Base-by-base conservation (phyloP, 1,140 invertebrate species). In the Drosophila pruinosa region DNA sequence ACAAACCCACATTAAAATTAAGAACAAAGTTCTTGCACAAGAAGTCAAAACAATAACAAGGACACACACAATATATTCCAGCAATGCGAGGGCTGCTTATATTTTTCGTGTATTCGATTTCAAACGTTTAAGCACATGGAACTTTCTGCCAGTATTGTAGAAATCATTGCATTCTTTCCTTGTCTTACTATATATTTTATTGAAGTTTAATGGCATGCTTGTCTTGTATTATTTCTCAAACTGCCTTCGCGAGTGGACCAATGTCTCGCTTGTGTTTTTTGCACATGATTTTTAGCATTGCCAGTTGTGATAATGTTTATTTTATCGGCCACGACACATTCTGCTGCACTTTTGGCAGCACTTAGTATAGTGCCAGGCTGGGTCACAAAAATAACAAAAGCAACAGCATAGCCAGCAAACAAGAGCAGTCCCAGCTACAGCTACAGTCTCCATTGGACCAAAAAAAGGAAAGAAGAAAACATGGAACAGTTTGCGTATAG, bases 251-350 rank as follows among this genome's bases (percentile, higher is more conserved):
- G 41, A 48, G 36, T 19, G n/a, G 38, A 31, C 43, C 58, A 34
- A 56, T 48, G 53, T 59, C 71, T 53, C 77, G 72, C 63, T 63
- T 73, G 82, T 86, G 81, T 73, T 70, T 86, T 86, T 86, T 81
- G 59, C 78, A 81, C 81, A 86, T 88, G 81, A 86, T 86, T 88
- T 86, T 86, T 86, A 77, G 64, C 74, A 86, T 88, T 86, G 82
- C 81, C 81, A 86, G 81, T 86, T 86, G 81, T 86, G 81, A 86
- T 86, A 86, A 86, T 86, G 81, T 86, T 86, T 86, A 86, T 86
- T 81, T 88, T 86, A 86, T 86, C 81, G 81, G 81, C 81, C 81
- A 86, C 81, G 82, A 86, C 81, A 86, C 81, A 86, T 86, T 86
- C 82, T 88, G 82, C 82, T 86, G 82, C 82, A 88, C 82, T 86